Evolutionary conservation across 2,888 invertebrate species (phyloP).

Genomic region (Apamea crenata): DNA sequence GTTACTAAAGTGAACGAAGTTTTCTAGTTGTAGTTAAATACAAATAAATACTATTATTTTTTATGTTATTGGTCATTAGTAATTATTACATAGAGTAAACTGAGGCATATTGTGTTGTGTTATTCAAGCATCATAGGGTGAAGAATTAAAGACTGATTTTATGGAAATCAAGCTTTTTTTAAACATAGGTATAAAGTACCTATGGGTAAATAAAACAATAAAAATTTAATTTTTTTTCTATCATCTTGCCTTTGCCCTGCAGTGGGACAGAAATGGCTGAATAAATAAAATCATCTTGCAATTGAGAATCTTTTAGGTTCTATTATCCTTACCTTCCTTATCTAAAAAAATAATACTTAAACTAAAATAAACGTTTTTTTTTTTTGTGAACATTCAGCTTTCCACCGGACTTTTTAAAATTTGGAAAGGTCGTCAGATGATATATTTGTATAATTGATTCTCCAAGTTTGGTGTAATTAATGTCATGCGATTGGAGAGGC

Average conservation of each 20-base stretch:
- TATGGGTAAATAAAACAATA: background rate
- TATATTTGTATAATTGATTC: background rate
- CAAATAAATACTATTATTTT: too few species aligned
- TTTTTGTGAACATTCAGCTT: background rate
- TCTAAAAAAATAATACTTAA: background rate
- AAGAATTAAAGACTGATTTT: background rate
- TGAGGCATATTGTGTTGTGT: background rate
- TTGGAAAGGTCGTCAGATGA: background rate
- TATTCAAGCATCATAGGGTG: background rate
- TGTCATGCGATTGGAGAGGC: background rate
- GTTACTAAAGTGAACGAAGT: background rate
- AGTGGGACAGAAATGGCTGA: too few species aligned
- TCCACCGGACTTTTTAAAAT: background rate
- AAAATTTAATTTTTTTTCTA: background rate
- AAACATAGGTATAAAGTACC: background rate
- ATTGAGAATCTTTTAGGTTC: background rate
- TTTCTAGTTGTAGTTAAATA: background rate
- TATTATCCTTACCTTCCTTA: background rate
- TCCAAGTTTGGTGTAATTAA: background rate
- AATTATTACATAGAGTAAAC: background rate
- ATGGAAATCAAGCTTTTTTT: background rate
- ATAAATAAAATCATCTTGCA: too few species aligned
- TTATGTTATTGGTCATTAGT: background rate
- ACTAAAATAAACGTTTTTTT: background rate
- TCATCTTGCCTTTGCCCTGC: too few species aligned